Percentiles rank a stretch among this genome's conserved stretches.
Evolutionary conservation across 2,797 vertebrate genomes (phyloP).

Genomic region (Notolabrus celidotus): DNA sequence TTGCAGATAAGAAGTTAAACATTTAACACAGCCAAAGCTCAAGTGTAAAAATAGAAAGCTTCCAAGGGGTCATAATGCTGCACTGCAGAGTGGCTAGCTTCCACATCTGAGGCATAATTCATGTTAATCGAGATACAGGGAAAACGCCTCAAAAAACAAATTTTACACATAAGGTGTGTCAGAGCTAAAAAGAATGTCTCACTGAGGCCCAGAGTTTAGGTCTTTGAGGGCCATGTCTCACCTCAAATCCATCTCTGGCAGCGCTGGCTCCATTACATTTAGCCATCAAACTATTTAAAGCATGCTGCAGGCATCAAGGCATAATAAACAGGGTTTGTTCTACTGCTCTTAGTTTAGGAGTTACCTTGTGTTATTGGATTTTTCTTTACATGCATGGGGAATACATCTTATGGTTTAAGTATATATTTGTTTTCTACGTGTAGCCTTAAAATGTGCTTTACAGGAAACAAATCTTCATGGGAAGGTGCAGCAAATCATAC

Average conservation of each 20-base stretch:
- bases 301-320: background rate
- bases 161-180: conserved; percentile 24
- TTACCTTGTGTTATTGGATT: conserved; percentile 21
- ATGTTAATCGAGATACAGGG: conserved; percentile 32
- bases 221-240: conserved; percentile 25
- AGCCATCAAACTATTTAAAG: conserved; percentile 34
- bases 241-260: conserved; percentile 31
- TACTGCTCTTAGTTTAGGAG: background rate
- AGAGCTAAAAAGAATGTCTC: conserved; percentile 3
- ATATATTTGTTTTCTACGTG: conserved; percentile 16
- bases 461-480: conserved; percentile 17
- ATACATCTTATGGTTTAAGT: conserved; percentile 32
- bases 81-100: background rate
- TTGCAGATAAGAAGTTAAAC: too few relatives aligned
- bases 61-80: too few relatives aligned
- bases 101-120: conserved; percentile 43
- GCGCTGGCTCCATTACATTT: conserved; percentile 33
- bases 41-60: background rate
- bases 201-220: conserved; percentile 28
- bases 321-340: conserved; percentile 28
- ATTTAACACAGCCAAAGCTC: conserved; percentile 1
- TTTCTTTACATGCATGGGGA: conserved; percentile 10
- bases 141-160: background rate
- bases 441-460: conserved; percentile 12
- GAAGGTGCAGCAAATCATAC: conserved; percentile 32